Conservation (phyloP, 2,797 vertebrate species). For the Enteromius afrohamiltoni region DNA sequence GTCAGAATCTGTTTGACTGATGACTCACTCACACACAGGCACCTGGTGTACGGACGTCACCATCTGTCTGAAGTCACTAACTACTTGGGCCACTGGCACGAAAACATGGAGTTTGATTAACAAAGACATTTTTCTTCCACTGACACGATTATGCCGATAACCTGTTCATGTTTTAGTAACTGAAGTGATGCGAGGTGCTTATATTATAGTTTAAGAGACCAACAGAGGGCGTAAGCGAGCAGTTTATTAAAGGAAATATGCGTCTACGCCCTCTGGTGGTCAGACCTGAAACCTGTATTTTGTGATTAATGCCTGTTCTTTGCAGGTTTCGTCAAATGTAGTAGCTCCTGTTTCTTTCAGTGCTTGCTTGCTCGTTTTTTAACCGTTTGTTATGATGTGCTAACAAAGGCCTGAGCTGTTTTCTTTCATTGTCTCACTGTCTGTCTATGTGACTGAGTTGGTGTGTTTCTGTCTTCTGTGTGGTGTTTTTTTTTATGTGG, state of each 20-base stretch:
- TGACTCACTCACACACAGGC: constrained; percentile 63
- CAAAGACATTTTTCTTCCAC: constrained; percentile 7
- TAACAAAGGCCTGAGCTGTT: constrained; percentile 11
- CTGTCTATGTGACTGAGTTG: not conserved
- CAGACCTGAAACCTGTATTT: constrained; percentile 36
- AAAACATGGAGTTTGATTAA: constrained; percentile 22
- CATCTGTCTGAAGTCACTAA: constrained; percentile 40
- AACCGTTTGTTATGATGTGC: constrained; percentile 10
- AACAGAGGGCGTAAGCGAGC: constrained; percentile 61
- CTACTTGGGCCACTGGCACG: constrained; percentile 33
- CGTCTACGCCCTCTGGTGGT: constrained; percentile 72
- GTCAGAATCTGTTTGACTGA: constrained; percentile 20
- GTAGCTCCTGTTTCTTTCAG: constrained; percentile 8
- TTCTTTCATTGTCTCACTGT: constrained; percentile 42
- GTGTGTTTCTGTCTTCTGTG: constrained; percentile 22
- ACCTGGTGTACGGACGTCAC: constrained; percentile 58
- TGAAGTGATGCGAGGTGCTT: constrained; percentile 18
- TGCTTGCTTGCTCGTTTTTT: constrained; percentile 41
- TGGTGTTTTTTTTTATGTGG: not conserved
- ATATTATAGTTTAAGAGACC: constrained; percentile 49
- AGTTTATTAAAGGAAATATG: constrained; percentile 24
- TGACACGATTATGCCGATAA: not conserved
- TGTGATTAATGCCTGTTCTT: constrained; percentile 2
- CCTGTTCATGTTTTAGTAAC: constrained; percentile 2
- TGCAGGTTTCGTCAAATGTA: constrained; percentile 10